Base-by-base conservation (phyloP, 2,888 invertebrate species). In the Nezara viridula region DNA sequence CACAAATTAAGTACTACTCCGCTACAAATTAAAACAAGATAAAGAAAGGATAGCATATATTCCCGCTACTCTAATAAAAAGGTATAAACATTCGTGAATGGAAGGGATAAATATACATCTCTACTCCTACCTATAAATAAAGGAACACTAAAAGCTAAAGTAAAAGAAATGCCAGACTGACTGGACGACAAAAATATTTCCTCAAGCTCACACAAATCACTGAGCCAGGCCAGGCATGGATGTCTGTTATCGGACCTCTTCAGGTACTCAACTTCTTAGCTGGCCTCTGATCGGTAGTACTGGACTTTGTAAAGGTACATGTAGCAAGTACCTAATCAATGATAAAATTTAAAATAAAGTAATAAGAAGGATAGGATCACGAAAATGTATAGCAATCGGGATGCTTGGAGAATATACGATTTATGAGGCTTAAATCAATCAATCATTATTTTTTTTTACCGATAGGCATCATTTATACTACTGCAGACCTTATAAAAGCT, bases 71-170 rank as follows among this genome's bases (percentile, higher is more conserved):
- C 32, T 1, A 27, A 73, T 73, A 73, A 73, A 73, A 73, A 73
- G 66, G 19, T 73, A 73, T 37, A 73, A 73, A 19, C 37, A 73
- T 14, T 37, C 37, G 37, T 73, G 66, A 73, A 73, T 73, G 66
- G 66, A 73, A 73, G 2, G 16, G 66, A 73, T 73, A 73, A 73
- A 73, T 37, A 73, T 73, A 73, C 27, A 73, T 73, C 66, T 37
- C 16, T 73, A 73, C 32, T 73, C 66, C 21, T 19, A 73, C 0
- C 66, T 37, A 73, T 73, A 73, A 73, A 73, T 73, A 73, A 73
- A 73, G 32, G 37, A 37, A 73, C 66, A 73, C 66, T 73, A 73
- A 73, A 73, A 73, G 66, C 66, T 73, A 73, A 73, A 73, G 66
- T 73, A 73, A 73, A 73, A 73, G 66, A 73, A 73, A 73, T 19